These are phyloP conservation scores for Chromoteleia sp. DNA, from an alignment of 2,888 invertebrate species.

Conservation along the genomic window DNA sequence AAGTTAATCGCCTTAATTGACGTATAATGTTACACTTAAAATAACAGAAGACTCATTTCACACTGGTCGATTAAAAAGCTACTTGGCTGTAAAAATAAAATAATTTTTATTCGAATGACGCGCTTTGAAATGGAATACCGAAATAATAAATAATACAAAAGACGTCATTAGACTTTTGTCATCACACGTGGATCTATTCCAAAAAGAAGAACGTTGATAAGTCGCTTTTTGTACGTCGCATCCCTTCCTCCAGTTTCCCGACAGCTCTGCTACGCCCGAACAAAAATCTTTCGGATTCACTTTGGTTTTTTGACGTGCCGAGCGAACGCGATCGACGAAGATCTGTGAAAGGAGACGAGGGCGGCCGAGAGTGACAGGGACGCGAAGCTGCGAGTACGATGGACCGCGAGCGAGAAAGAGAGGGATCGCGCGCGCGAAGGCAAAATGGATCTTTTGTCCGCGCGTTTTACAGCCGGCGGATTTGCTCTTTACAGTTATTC, in stretches of 20 bases:
- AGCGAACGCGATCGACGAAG: slow-evolving; percentile 9
- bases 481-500: slow-evolving; percentile 63
- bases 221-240: slow-evolving; percentile 1
- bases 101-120: not conserved
- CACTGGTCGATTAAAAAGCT: too few species aligned
- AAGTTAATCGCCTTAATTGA: slow-evolving; percentile 1
- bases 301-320: slow-evolving; percentile 3
- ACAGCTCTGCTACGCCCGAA: not conserved
- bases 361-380: not conserved
- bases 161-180: too few species aligned
- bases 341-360: slow-evolving; percentile 26
- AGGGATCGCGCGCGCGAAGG: slow-evolving; percentile 34
- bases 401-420: slow-evolving; percentile 21
- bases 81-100: not conserved
- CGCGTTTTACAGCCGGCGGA: slow-evolving; percentile 19
- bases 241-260: slow-evolving; percentile 10
- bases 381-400: not conserved
- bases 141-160: too few species aligned
- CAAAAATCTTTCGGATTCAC: slow-evolving; percentile 10
- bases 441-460: slow-evolving; percentile 71
- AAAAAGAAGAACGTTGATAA: not conserved
- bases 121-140: too few species aligned
- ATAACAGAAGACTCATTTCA: too few species aligned
- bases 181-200: too few species aligned
- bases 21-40: not conserved